Evolutionary conservation across 2,113 vertebrate species (phyloP).

Genomic region (Lepisosteus osseus): DNA sequence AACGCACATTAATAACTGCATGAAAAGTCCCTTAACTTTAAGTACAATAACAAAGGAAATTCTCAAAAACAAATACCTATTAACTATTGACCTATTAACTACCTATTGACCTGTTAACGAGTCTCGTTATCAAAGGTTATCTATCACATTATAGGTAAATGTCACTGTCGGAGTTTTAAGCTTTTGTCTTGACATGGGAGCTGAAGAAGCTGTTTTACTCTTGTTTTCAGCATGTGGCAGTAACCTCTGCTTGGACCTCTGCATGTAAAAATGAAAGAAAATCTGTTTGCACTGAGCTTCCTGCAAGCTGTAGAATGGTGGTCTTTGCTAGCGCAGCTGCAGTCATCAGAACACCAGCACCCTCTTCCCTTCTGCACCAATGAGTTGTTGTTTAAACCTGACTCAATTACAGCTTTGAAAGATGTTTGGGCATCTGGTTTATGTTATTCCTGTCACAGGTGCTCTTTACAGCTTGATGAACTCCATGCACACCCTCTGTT

Average conservation of each 20-base stretch:
- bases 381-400: constrained; percentile 31
- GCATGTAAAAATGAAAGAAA: constrained; percentile 10
- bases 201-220: constrained; percentile 9
- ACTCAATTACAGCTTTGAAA: constrained; percentile 43
- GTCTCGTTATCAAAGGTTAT: no score
- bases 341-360: constrained; percentile 25
- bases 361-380: constrained; percentile 16
- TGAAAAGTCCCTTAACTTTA: no score
- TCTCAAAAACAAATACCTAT: no score
- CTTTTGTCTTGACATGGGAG: background rate
- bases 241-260: constrained; percentile 22
- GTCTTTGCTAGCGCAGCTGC: constrained; percentile 75
- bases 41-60: no score
- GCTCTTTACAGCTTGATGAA: constrained; percentile 22
- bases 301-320: constrained; percentile 25
- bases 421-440: constrained; percentile 36
- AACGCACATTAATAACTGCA: no score
- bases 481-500: background rate
- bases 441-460: constrained; percentile 49
- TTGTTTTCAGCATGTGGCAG: constrained; percentile 9
- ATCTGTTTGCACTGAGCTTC: constrained; percentile 33
- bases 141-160: no score
- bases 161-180: no score
- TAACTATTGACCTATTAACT: no score
- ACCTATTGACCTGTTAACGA: no score